Conservation (phyloP, 2,113 vertebrate species). For the Gallinago paraguaiae region DNA sequence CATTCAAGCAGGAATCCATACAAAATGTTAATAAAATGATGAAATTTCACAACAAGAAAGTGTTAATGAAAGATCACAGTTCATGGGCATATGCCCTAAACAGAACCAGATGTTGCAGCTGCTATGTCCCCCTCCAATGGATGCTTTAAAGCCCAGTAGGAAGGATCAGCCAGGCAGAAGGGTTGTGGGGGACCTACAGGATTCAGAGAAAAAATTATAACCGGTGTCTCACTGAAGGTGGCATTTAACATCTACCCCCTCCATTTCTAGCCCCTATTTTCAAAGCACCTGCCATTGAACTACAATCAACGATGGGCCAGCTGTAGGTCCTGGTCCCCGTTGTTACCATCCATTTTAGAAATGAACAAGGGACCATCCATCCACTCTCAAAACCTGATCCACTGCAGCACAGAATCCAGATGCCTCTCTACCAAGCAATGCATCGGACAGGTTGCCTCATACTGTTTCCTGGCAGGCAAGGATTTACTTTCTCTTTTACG, state of each 20-base stretch:
- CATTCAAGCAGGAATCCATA: not conserved
- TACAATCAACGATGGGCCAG: not conserved
- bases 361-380: not conserved
- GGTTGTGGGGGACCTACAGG: not conserved
- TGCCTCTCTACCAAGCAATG: fast-evolving
- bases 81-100: not conserved
- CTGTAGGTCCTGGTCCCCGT: not conserved
- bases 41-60: not conserved
- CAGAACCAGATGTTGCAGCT: not conserved
- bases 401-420: not conserved
- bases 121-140: not conserved
- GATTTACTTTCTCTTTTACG: not conserved
- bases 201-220: not conserved
- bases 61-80: not conserved
- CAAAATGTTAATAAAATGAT: not conserved
- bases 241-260: not conserved
- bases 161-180: not conserved
- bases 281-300: not conserved
- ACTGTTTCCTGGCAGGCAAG: not conserved
- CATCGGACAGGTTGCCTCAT: not conserved
- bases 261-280: fast-evolving
- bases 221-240: not conserved
- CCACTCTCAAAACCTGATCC: not conserved
- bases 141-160: not conserved
- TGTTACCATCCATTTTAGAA: not conserved